A percentile compares a stretch with the other conserved stretches of the same genome.
phyloP scores from a whole-genome alignment of 1,140 invertebrate genomes.

The Drosophila fuyamai region DNA sequence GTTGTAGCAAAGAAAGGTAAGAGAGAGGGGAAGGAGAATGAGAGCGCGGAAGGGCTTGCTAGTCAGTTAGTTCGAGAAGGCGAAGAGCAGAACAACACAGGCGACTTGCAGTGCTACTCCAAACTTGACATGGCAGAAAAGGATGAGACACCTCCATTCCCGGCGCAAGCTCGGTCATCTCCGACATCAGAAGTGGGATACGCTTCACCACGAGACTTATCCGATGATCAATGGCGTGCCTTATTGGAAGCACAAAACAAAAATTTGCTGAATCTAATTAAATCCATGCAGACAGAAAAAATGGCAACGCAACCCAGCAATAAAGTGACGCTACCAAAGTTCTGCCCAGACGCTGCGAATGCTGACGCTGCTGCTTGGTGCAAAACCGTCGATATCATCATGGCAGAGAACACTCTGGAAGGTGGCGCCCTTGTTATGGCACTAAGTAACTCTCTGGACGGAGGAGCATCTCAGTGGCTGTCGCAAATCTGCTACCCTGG shows the following conservation, averaged over 20 bases:
- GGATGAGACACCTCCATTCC: too few relatives aligned
- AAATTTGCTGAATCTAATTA: background rate
- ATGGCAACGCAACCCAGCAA: background rate
- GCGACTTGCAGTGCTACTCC: too few relatives aligned
- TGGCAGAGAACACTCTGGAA: background rate
- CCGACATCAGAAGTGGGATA: conserved; percentile 2
- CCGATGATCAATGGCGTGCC: background rate
- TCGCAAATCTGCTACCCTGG: background rate
- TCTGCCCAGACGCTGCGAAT: background rate
- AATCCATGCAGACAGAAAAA: background rate
- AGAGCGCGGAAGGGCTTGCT: background rate
- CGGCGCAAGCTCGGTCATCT: background rate
- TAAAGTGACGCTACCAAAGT: background rate
- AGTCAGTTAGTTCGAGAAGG: background rate
- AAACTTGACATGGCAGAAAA: too few relatives aligned
- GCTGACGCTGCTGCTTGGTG: background rate
- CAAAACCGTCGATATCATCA: too few relatives aligned
- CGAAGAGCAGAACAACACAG: background rate
- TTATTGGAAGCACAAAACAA: background rate
- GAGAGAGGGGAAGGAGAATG: background rate
- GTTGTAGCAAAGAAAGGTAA: background rate
- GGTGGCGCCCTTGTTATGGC: background rate
- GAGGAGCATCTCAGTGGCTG: conserved; percentile 2
- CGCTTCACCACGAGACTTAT: background rate
- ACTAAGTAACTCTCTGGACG: background rate